Percentiles rank a stretch among this genome's conserved stretches.
phyloP scores from a whole-genome alignment of 2,888 invertebrate species.

The Papilio elwesi region DNA sequence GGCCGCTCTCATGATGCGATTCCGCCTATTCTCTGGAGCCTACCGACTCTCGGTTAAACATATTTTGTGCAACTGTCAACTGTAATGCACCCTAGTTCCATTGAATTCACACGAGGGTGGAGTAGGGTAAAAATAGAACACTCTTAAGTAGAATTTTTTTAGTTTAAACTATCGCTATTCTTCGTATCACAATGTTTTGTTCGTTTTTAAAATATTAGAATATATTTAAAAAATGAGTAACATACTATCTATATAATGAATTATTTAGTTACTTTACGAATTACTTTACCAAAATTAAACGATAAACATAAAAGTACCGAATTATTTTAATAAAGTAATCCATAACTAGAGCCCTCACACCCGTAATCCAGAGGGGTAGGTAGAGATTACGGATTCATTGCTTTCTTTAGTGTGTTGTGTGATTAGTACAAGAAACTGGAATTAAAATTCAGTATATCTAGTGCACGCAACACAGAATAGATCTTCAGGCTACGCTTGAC shows the following conservation, averaged over 20 bases:
- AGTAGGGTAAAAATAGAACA: not conserved
- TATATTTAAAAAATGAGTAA: too few species aligned
- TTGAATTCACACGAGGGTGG: slow-evolving; percentile 32
- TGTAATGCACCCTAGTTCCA: slow-evolving; percentile 35
- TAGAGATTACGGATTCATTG: too few species aligned
- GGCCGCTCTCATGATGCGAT: slow-evolving; percentile 30
- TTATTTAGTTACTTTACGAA: too few species aligned
- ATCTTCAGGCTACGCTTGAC: not conserved
- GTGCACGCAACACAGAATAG: too few species aligned
- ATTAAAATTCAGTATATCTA: not conserved
- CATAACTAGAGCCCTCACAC: too few species aligned
- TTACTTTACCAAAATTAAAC: too few species aligned
- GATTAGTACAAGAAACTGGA: not conserved
- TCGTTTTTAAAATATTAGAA: not conserved
- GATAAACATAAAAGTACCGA: too few species aligned
- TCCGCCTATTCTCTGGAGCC: slow-evolving; percentile 38
- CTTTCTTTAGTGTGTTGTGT: too few species aligned
- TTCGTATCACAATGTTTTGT: not conserved
- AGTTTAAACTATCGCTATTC: not conserved
- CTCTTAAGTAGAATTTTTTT: not conserved
- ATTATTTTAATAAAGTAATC: too few species aligned
- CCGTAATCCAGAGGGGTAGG: too few species aligned
- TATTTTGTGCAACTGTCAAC: slow-evolving; percentile 45
- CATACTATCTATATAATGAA: too few species aligned
- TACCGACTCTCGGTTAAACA: slow-evolving; percentile 40